Conservation (phyloP, 2,113 vertebrate species). For the Scomber japonicus region DNA sequence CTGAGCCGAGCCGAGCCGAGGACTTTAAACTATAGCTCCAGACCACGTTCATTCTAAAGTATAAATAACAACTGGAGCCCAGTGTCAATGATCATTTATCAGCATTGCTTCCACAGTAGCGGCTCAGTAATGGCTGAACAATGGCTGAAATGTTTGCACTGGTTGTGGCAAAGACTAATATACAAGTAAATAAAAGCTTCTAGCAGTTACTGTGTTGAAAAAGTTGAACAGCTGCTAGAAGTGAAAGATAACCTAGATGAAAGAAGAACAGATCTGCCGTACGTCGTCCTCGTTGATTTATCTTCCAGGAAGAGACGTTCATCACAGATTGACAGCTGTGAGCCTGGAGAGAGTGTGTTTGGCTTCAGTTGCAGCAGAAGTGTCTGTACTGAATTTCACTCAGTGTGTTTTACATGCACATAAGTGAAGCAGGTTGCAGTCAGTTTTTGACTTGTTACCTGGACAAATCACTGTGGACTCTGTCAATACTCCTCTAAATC, state of each 20-base stretch:
- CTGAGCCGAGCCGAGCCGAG: neutral
- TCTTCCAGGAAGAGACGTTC: conserved; percentile 14
- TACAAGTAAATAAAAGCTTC: neutral
- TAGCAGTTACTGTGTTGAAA: neutral
- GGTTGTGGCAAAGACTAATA: neutral
- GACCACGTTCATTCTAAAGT: neutral
- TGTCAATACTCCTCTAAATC: too few relatives aligned
- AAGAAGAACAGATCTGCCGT: conserved; percentile 1
- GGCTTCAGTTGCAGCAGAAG: neutral
- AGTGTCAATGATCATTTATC: neutral
- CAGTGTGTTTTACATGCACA: too few relatives aligned
- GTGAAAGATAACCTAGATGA: conserved; percentile 26
- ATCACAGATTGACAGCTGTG: neutral
- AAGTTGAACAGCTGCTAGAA: conserved; percentile 10
- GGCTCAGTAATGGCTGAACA: neutral
- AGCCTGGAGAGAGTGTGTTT: neutral
- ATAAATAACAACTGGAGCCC: neutral
- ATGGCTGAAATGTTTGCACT: neutral
- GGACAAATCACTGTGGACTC: too few relatives aligned
- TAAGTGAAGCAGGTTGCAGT: too few relatives aligned
- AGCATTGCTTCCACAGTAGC: neutral
- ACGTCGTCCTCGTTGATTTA: conserved; percentile 26
- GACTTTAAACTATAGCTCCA: neutral
- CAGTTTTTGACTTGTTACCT: neutral
- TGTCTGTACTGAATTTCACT: neutral